phyloP scores from a whole-genome alignment of 2,888 invertebrate genomes.

The Drosophila peninsularis region DNA sequence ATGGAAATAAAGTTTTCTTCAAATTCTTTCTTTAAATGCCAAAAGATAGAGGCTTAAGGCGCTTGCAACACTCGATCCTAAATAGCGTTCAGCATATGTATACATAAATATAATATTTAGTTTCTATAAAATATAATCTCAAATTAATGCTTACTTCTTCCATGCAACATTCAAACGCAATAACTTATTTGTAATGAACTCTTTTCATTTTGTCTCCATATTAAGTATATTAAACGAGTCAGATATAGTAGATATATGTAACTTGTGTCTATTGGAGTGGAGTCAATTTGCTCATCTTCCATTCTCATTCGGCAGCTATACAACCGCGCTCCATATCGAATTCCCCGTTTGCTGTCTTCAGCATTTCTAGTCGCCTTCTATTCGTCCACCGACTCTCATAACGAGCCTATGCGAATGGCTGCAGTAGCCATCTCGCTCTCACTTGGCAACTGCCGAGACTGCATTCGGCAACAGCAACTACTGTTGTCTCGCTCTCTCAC shows the following conservation, averaged over 20 bases:
- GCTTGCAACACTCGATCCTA: too few species aligned
- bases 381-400: neutral
- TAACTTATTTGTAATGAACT: neutral
- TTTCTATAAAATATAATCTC: neutral
- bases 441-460: neutral
- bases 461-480: neutral
- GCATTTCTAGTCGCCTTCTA: neutral
- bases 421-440: neutral
- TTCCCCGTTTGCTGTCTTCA: neutral
- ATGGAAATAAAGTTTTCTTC: neutral
- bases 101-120: too few species aligned
- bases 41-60: too few species aligned
- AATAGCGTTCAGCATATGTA: too few species aligned
- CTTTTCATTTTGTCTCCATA: neutral
- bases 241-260: too few species aligned
- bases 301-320: too few species aligned
- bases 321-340: neutral
- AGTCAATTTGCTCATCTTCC: too few species aligned
- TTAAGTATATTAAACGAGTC: too few species aligned
- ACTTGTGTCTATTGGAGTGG: neutral
- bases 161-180: neutral
- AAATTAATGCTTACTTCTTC: neutral
- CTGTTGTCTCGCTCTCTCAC: neutral
- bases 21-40: neutral
- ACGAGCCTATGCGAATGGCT: neutral